Evolutionary conservation across 1,140 invertebrate species (phyloP).

Genomic region (Drosophila lini): DNA sequence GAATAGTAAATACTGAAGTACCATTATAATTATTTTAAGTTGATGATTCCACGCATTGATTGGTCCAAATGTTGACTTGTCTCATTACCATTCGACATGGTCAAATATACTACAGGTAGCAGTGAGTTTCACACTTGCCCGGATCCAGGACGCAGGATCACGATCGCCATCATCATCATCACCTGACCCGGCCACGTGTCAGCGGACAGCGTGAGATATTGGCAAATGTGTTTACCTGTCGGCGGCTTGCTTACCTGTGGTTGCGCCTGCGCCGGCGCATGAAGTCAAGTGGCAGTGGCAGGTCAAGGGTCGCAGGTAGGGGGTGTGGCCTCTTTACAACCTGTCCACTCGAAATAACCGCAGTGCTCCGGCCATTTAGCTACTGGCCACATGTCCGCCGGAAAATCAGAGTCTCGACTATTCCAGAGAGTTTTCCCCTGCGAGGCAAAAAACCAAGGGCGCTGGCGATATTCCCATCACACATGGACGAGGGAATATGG

Average conservation of each 20-base stretch:
- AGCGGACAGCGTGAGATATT: slow-evolving; percentile 52
- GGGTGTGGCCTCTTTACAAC: slow-evolving; percentile 65
- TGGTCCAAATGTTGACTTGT: neutral
- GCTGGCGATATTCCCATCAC: slow-evolving; percentile 52
- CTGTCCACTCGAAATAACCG: slow-evolving; percentile 75
- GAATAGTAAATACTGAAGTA: rapidly evolving
- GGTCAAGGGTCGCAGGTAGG: slow-evolving; percentile 4
- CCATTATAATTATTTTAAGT: too few relatives aligned
- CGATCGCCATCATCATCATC: slow-evolving; percentile 9
- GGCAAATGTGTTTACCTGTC: slow-evolving; percentile 80
- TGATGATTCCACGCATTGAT: neutral
- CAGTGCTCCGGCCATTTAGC: slow-evolving; percentile 49
- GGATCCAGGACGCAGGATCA: slow-evolving; percentile 8
- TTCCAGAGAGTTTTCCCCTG: slow-evolving; percentile 25
- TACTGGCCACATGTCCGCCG: slow-evolving; percentile 64
- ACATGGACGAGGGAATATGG: slow-evolving; percentile 43
- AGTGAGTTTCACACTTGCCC: slow-evolving; percentile 12
- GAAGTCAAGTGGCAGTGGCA: slow-evolving; percentile 65
- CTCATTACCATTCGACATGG: slow-evolving; percentile 4
- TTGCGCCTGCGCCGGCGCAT: slow-evolving; percentile 71
- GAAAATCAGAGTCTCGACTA: slow-evolving; percentile 22
- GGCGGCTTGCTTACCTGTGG: slow-evolving; percentile 53
- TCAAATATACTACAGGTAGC: slow-evolving; percentile 44
- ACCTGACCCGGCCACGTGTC: slow-evolving; percentile 61
- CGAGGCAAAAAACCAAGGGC: slow-evolving; percentile 64